Evolutionary conservation across 2,797 vertebrate genomes (phyloP).

Genomic region (Chiroxiphia lanceolata): DNA sequence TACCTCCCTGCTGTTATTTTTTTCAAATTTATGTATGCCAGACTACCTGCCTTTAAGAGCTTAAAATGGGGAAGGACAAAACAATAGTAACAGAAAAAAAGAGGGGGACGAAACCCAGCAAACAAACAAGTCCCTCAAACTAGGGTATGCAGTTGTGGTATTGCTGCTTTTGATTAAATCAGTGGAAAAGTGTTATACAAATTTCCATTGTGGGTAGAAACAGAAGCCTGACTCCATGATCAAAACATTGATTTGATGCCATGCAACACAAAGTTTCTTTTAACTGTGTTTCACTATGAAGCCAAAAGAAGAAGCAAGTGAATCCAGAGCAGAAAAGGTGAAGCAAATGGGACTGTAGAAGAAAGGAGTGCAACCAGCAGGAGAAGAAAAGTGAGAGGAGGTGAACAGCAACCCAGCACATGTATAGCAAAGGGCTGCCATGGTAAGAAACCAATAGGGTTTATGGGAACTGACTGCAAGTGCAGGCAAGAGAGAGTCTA

Average conservation of each 20-base stretch:
- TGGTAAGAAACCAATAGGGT: fast-evolving
- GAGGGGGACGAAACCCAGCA: neutral
- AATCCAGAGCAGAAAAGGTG: neutral
- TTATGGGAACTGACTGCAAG: neutral
- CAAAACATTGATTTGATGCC: neutral
- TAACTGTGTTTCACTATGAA: neutral
- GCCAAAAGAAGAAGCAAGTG: fast-evolving
- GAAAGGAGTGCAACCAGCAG: neutral
- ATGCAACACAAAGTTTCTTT: neutral
- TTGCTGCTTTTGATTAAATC: neutral
- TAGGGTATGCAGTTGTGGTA: neutral
- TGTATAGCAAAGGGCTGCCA: fast-evolving
- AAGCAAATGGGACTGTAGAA: neutral
- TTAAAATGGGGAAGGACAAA: neutral
- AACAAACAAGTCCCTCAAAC: neutral
- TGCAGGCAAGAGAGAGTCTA: neutral
- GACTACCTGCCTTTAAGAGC: neutral
- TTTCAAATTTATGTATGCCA: neutral
- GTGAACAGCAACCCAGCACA: neutral
- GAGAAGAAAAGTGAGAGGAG: neutral
- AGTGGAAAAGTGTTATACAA: neutral
- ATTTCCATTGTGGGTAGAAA: neutral
- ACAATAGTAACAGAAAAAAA: neutral
- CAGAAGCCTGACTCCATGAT: neutral
- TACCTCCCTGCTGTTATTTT: neutral